Evolutionary conservation across 2,113 vertebrate genomes (phyloP).

Genomic region (Propithecus coquereli): DNA sequence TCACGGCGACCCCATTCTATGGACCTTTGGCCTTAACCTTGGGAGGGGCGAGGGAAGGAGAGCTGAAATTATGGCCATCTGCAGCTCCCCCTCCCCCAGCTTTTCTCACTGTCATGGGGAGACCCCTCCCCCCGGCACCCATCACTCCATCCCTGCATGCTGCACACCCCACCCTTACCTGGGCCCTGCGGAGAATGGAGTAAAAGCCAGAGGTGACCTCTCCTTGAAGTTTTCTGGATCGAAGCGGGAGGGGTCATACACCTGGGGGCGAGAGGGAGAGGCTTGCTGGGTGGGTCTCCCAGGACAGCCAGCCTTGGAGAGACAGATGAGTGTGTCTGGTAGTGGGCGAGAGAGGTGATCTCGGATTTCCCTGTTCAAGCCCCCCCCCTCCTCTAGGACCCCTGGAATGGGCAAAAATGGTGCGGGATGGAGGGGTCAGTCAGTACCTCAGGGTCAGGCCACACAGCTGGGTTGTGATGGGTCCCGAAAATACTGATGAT

Average conservation of each 20-base stretch:
- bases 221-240: constrained; percentile 71
- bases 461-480: constrained; percentile 90
- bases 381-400: no score
- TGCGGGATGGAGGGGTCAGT: not conserved
- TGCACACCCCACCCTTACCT: constrained; percentile 78
- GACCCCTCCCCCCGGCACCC: no score
- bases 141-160: not conserved
- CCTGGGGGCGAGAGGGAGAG: constrained; percentile 73
- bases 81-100: no score
- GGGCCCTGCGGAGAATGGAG: constrained; percentile 92
- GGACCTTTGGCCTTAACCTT: no score
- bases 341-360: not conserved
- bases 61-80: not conserved
- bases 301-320: not conserved
- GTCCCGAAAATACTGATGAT: constrained; percentile 90
- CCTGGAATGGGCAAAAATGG: no score
- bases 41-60: not conserved
- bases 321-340: not conserved
- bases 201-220: constrained; percentile 82
- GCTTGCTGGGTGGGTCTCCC: not conserved
- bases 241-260: constrained; percentile 88
- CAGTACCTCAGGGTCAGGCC: constrained; percentile 89
- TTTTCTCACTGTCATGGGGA: not conserved
- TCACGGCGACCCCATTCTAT: not conserved
- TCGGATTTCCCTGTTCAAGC: not conserved